Evolutionary conservation across 2,113 vertebrate species (phyloP).

Genomic region (Cochlearius cochlearius): DNA sequence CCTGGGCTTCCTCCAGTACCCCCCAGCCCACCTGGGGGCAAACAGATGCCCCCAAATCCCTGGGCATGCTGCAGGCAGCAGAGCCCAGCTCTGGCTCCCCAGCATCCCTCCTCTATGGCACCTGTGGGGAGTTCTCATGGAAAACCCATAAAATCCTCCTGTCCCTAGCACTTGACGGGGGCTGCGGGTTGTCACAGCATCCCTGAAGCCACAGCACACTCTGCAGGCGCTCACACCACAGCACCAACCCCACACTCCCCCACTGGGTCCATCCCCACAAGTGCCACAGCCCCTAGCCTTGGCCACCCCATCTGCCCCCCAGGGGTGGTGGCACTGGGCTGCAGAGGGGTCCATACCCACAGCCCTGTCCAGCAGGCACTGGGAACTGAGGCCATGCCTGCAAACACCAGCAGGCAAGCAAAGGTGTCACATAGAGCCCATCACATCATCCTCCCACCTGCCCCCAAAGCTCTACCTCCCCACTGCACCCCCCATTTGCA

Average conservation of each 20-base stretch:
- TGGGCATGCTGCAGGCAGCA: background rate
- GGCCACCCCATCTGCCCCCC: fast-evolving
- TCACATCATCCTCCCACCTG: fast-evolving
- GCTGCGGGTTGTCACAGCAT: background rate
- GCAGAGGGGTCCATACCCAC: background rate
- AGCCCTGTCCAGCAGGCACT: background rate
- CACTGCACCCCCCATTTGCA: background rate
- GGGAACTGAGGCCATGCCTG: fast-evolving
- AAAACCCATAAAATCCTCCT: background rate
- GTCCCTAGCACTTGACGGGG: background rate
- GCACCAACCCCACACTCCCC: background rate
- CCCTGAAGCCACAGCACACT: conserved; percentile 60
- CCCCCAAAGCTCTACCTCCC: background rate
- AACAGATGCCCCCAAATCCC: background rate
- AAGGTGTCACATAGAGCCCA: background rate
- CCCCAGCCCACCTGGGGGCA: background rate
- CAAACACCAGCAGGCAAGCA: background rate
- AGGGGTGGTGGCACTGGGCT: background rate
- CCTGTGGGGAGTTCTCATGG: background rate
- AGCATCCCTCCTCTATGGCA: background rate
- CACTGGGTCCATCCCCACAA: fast-evolving
- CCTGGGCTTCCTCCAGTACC: background rate
- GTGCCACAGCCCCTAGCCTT: fast-evolving
- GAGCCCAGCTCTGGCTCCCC: background rate
- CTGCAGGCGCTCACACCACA: background rate